These are phyloP conservation scores for Brachionus sp. DNA, from an alignment of 1,140 invertebrate genomes.

Conservation along the genomic window DNA sequence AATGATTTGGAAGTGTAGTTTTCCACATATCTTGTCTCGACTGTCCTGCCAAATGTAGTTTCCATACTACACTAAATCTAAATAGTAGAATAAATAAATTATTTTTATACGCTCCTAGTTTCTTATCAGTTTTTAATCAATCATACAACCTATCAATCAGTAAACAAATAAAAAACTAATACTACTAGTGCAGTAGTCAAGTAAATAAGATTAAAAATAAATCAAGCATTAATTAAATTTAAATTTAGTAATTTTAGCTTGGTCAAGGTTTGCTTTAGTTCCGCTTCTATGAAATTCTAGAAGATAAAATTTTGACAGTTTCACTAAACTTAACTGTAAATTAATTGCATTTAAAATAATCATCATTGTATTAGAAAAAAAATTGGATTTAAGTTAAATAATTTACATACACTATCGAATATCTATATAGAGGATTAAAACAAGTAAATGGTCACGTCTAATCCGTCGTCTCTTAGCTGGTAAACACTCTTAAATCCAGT, in stretches of 20 bases:
- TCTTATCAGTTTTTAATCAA: conserved; percentile 31
- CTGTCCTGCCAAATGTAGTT: conserved; percentile 21
- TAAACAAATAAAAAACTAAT: conserved; percentile 2
- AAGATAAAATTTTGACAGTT: conserved; percentile 21
- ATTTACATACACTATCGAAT: neutral
- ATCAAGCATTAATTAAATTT: conserved; percentile 37
- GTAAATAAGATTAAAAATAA: conserved; percentile 23
- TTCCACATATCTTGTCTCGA: neutral
- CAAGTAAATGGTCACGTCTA: neutral
- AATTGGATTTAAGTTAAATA: neutral
- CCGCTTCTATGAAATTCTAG: conserved; percentile 12
- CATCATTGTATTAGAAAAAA: neutral
- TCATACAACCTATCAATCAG: conserved; percentile 10
- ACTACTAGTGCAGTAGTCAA: neutral
- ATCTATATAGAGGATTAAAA: neutral
- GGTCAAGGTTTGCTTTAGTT: neutral
- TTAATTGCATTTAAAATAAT: neutral
- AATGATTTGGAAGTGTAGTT: neutral
- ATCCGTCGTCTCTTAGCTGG: neutral
- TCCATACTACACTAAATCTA: conserved; percentile 1
- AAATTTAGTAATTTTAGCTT: neutral
- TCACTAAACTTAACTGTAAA: neutral
- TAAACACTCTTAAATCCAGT: neutral
- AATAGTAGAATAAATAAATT: neutral
- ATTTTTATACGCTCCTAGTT: neutral